Percentiles rank a stretch among this genome's conserved stretches.
Evolutionary conservation across 2,797 vertebrate species (phyloP).

Genomic region (Bucorvus abyssinicus): DNA sequence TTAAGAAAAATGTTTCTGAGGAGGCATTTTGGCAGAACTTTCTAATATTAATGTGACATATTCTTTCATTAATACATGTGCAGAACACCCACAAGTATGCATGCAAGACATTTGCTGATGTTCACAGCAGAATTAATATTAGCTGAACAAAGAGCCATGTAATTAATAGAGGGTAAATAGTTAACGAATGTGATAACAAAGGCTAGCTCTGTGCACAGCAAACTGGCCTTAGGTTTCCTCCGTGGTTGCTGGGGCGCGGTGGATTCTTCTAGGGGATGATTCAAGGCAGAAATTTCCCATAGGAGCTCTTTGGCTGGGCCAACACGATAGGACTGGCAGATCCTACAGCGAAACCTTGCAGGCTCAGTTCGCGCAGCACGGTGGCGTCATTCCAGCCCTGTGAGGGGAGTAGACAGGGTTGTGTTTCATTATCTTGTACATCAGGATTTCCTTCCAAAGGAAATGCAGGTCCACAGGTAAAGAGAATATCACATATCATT

Average conservation of each 20-base stretch:
- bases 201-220: not conserved
- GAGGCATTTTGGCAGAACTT: constrained; percentile 15
- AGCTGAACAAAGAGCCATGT: not conserved
- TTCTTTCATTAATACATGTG: not conserved
- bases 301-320: not conserved
- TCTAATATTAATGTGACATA: not conserved
- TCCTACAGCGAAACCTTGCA: not conserved
- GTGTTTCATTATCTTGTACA: not conserved
- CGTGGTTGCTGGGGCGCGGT: rapidly evolving
- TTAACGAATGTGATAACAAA: constrained; percentile 8
- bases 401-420: not conserved
- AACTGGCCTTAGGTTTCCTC: not conserved
- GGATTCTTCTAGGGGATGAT: not conserved
- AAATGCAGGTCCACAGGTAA: not conserved
- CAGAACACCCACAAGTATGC: not conserved
- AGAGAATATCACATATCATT: not conserved
- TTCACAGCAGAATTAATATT: not conserved
- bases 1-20: not conserved
- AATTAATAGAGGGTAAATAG: not conserved
- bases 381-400: not conserved
- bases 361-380: not conserved
- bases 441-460: constrained; percentile 6
- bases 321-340: not conserved
- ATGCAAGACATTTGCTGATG: not conserved
- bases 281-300: not conserved